phyloP scores from a whole-genome alignment of 2,797 vertebrate genomes.

The Potorous gilbertii region DNA sequence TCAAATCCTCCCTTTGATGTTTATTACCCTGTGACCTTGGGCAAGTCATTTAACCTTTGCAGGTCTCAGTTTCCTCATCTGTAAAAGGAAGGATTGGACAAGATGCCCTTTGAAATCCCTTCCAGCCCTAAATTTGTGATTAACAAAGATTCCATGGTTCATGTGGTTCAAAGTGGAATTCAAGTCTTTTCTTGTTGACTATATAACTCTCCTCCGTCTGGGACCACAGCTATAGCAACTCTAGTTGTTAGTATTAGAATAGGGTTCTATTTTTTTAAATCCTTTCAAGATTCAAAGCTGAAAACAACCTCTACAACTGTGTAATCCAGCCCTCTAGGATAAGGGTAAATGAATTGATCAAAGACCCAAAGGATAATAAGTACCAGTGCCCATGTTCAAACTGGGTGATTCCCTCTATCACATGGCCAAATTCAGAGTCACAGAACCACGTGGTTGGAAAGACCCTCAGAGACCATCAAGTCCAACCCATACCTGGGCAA shows the following conservation, averaged over 20 bases:
- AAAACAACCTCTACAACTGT: background rate
- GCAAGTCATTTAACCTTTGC: background rate
- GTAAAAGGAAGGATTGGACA: background rate
- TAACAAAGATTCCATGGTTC: background rate
- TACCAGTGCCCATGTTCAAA: background rate
- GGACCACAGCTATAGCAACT: background rate
- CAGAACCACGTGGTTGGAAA: background rate
- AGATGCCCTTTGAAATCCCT: background rate
- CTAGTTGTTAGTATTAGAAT: background rate
- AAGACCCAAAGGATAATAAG: background rate
- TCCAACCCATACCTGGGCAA: background rate
- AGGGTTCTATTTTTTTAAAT: background rate
- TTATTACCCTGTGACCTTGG: background rate
- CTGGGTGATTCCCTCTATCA: background rate
- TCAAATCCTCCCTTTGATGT: background rate
- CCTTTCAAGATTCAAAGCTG: background rate
- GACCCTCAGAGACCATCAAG: background rate
- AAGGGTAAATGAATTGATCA: background rate
- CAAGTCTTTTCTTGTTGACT: background rate
- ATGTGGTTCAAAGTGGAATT: background rate
- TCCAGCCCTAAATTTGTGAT: background rate
- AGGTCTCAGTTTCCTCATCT: background rate
- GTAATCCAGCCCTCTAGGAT: background rate
- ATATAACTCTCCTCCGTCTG: background rate
- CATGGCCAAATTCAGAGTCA: background rate